A percentile compares a stretch with the other conserved stretches of the same genome.
These are phyloP conservation scores for Rhinoderma darwinii DNA, from an alignment of 2,113 vertebrate genomes.

Conservation along the genomic window DNA sequence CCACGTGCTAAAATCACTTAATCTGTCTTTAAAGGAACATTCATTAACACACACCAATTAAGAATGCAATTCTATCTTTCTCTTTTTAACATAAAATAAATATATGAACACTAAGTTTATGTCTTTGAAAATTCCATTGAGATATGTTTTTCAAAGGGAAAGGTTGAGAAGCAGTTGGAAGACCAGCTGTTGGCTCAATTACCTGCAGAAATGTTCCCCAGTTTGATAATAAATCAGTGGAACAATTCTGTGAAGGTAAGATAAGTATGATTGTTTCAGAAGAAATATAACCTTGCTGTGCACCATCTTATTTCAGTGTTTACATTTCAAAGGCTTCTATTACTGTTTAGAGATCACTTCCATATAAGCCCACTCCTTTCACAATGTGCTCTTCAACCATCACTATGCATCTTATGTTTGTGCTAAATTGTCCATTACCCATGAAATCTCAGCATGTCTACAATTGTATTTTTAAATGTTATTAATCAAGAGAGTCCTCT, in stretches of 20 bases:
- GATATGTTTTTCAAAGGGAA: conserved; percentile 68
- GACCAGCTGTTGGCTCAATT: conserved; percentile 65
- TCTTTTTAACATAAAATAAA: conserved; percentile 41
- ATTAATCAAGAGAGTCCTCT: background rate
- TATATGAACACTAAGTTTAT: conserved; percentile 57
- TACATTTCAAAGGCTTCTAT: conserved; percentile 52
- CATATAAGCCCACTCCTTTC: conserved; percentile 26
- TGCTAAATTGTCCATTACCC: background rate
- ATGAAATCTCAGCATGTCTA: background rate
- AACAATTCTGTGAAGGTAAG: conserved; percentile 52
- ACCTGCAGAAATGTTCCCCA: conserved; percentile 58
- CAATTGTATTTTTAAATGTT: background rate
- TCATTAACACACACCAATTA: conserved; percentile 5
- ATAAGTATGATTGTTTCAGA: conserved; percentile 43
- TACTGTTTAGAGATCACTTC: conserved; percentile 53
- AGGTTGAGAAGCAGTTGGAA: conserved; percentile 66
- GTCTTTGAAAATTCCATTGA: conserved; percentile 67
- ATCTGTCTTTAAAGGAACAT: background rate
- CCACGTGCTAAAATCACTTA: background rate
- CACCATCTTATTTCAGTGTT: conserved; percentile 36
- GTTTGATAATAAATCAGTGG: conserved; percentile 63
- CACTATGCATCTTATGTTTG: background rate
- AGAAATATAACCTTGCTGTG: conserved; percentile 50
- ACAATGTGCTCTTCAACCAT: background rate
- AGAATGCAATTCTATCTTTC: background rate